Evolutionary conservation across 2,797 vertebrate species (phyloP).

Genomic region (Xenentodon cancila): DNA sequence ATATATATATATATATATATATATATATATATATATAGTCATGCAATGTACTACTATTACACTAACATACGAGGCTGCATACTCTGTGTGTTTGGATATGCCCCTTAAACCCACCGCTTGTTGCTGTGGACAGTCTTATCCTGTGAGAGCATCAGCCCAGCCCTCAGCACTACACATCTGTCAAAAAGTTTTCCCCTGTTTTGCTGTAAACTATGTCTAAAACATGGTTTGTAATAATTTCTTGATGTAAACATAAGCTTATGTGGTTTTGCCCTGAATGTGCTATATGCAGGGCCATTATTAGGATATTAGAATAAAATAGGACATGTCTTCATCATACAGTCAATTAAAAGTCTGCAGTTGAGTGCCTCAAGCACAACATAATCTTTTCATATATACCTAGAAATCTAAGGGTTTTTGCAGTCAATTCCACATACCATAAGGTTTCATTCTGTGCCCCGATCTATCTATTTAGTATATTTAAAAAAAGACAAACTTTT

Average conservation of each 20-base stretch:
- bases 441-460: conserved; percentile 51
- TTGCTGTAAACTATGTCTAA: conserved; percentile 18
- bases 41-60: conserved; percentile 51
- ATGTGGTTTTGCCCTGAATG: conserved; percentile 54
- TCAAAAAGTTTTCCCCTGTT: conserved; percentile 64
- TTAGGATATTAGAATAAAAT: conserved; percentile 86
- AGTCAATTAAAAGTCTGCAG: conserved; percentile 98
- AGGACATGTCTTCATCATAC: conserved; percentile 95
- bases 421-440: conserved; percentile 84
- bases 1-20: too few relatives aligned
- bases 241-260: conserved; percentile 64
- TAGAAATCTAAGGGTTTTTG: conserved; percentile 87
- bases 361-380: conserved; percentile 90
- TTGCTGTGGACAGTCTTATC: conserved; percentile 23
- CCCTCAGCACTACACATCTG: conserved; percentile 60
- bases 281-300: conserved; percentile 51
- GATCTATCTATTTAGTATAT: conserved; percentile 51
- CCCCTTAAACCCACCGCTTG: conserved; percentile 60
- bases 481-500: conserved; percentile 32
- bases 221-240: conserved; percentile 46
- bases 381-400: conserved; percentile 93
- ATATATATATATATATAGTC: conserved; percentile 4
- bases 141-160: conserved; percentile 53
- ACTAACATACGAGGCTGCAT: conserved; percentile 58
- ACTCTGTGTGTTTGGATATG: conserved; percentile 48